Evolutionary conservation across 2,113 vertebrate genomes (phyloP).

Genomic region (Rattus norvegicus): GRCr8 NC_086025.1:44345001-44345500

Average conservation of each 20-base stretch:
- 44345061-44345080: too few relatives aligned
- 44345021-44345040: too few relatives aligned
- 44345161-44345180: background rate
- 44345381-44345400: background rate
- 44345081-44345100: too few relatives aligned
- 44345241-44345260: constrained; percentile 14
- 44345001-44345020: background rate
- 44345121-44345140: background rate
- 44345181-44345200: background rate
- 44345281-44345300: background rate
- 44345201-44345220: background rate
- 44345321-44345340: background rate
- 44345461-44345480: too few relatives aligned
- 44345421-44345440: too few relatives aligned
- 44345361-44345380: background rate
- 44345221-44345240: background rate
- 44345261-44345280: background rate
- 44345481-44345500: too few relatives aligned
- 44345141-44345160: background rate
- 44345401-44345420: too few relatives aligned
- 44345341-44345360: background rate
- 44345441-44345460: too few relatives aligned
- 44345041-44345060: too few relatives aligned
- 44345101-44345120: background rate
- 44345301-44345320: background rate